A percentile compares a stretch with the other conserved stretches of the same genome.
phyloP scores from a whole-genome alignment of 2,797 vertebrate species.

The Acipenser transmontanus region DNA sequence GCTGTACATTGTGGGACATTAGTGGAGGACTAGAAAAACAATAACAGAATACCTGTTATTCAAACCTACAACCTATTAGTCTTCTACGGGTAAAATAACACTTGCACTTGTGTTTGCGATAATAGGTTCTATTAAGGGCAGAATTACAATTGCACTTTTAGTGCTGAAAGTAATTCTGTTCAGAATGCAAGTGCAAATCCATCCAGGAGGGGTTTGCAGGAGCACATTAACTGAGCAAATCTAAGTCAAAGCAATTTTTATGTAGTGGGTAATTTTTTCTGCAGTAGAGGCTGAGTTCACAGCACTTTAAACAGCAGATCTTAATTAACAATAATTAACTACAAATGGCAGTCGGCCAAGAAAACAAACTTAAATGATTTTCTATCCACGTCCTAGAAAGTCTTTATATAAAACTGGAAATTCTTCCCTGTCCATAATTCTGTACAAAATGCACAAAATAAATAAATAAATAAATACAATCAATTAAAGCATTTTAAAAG shows the following conservation, averaged over 20 bases:
- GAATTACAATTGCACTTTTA: not conserved
- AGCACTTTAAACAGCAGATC: not conserved
- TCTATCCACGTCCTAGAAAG: slow-evolving; percentile 8
- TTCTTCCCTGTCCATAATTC: slow-evolving; percentile 38
- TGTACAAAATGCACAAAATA: slow-evolving; percentile 35
- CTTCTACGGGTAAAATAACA: no score
- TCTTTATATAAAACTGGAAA: slow-evolving; percentile 16
- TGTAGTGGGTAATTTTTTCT: not conserved
- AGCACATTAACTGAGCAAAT: not conserved
- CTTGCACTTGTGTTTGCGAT: no score
- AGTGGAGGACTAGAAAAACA: no score
- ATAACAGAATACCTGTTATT: no score
- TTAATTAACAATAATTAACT: slow-evolving; percentile 10
- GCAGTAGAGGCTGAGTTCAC: not conserved
- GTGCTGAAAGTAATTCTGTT: not conserved
- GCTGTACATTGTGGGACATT: no score
- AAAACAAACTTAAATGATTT: slow-evolving; percentile 9
- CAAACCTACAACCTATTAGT: no score
- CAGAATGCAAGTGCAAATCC: not conserved
- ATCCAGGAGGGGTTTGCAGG: slow-evolving; percentile 3
- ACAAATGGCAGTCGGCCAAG: slow-evolving; percentile 4
- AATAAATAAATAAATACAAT: slow-evolving; percentile 38
- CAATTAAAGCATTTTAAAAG: slow-evolving; percentile 9
- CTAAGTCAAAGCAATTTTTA: not conserved
- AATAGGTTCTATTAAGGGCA: not conserved